A percentile compares a stretch with the other conserved stretches of the same genome.
These are phyloP conservation scores for Troides helena DNA, from an alignment of 2,888 invertebrate species.

Conservation along the genomic window DNA sequence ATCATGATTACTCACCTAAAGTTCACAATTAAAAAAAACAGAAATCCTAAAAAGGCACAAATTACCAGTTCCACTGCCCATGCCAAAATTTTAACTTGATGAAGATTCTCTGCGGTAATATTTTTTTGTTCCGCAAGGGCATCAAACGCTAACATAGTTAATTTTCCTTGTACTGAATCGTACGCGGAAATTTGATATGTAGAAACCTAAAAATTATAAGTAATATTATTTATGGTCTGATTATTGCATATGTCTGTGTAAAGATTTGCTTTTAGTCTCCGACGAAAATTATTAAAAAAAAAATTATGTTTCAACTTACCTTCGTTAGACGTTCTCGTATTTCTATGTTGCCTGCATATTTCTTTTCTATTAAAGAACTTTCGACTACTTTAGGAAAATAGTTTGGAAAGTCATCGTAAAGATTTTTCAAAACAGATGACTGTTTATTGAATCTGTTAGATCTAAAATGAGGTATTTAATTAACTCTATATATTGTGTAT, in stretches of 20 bases:
- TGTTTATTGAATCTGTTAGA: too few species aligned
- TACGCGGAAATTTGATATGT: constrained; percentile 11
- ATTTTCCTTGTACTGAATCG: constrained; percentile 13
- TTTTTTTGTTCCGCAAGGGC: background rate
- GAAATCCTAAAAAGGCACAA: background rate
- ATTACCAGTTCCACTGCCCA: constrained; percentile 23
- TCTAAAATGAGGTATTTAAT: too few species aligned
- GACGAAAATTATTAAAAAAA: background rate
- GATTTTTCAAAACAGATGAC: background rate
- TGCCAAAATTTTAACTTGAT: constrained; percentile 17
- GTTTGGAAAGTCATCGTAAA: constrained; percentile 5
- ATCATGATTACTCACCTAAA: background rate
- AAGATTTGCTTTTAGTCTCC: too few species aligned
- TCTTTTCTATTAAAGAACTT: background rate
- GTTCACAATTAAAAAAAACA: background rate
- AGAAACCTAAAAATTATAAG: constrained; percentile 8
- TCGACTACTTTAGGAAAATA: constrained; percentile 14
- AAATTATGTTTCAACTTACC: background rate
- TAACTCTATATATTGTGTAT: too few species aligned
- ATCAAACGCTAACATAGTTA: constrained; percentile 13
- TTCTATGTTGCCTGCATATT: background rate
- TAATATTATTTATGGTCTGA: too few species aligned
- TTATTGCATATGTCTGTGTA: too few species aligned
- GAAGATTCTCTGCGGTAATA: constrained; percentile 7
- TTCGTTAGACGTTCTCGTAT: constrained; percentile 2